phyloP scores from a whole-genome alignment of 2,113 vertebrate genomes.

The Podilymbus podiceps region DNA sequence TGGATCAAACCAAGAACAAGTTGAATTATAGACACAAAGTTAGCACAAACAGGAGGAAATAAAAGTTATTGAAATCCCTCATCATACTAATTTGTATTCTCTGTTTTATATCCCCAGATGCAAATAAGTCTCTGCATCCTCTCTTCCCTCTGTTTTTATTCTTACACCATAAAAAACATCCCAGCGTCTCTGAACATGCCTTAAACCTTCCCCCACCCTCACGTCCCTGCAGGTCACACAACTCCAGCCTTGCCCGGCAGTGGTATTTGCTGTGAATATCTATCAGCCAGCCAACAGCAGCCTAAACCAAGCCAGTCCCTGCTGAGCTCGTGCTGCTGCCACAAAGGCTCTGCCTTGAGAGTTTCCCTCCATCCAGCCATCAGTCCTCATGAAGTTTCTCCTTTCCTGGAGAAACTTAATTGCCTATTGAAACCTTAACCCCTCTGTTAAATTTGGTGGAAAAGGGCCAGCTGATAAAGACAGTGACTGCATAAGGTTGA shows the following conservation, averaged over 20 bases:
- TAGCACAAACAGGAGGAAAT: not conserved
- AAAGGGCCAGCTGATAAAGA: not conserved
- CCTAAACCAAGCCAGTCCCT: not conserved
- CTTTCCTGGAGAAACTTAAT: not conserved
- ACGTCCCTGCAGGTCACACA: not conserved
- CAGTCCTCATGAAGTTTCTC: not conserved
- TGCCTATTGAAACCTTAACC: not conserved
- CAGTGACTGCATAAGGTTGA: not conserved
- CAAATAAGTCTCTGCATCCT: not conserved
- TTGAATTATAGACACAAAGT: not conserved
- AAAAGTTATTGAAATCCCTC: not conserved
- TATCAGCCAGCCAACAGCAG: fast-evolving
- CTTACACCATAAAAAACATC: not conserved
- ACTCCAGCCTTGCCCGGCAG: not conserved
- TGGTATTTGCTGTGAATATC: not conserved
- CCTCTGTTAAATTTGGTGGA: not conserved
- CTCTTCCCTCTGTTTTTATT: not conserved
- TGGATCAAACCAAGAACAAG: not conserved
- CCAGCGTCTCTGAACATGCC: not conserved
- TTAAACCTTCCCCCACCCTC: not conserved
- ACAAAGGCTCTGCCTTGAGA: fast-evolving
- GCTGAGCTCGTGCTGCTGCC: not conserved
- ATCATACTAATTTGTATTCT: not conserved
- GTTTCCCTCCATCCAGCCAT: not conserved
- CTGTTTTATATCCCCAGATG: not conserved